Evolutionary conservation across 2,888 invertebrate genomes (phyloP).

Genomic region (Meandrusa payeni): DNA sequence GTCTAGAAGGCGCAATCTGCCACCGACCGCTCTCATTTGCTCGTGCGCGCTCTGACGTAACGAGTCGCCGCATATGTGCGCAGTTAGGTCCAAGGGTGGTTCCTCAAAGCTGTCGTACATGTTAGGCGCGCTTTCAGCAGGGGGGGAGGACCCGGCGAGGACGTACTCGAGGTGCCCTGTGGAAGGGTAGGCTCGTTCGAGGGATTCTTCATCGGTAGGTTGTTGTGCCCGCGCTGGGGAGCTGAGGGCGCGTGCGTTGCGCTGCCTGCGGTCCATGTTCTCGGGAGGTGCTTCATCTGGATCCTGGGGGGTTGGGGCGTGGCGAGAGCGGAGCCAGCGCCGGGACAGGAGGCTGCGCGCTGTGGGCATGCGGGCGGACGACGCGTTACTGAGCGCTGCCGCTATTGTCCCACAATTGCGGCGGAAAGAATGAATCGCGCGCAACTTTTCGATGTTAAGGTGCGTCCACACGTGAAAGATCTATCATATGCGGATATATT

Average conservation of each 20-base stretch:
- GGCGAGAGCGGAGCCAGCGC: conserved; percentile 63
- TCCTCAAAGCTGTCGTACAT: conserved; percentile 91
- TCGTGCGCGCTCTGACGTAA: conserved; percentile 87
- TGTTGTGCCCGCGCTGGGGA: conserved; percentile 42
- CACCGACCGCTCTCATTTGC: conserved; percentile 86
- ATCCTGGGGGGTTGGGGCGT: conserved; percentile 52
- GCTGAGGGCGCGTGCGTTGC: conserved; percentile 49
- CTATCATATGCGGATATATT: background rate
- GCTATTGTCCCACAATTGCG: conserved; percentile 62
- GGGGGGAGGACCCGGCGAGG: conserved; percentile 89
- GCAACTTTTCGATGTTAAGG: conserved; percentile 44
- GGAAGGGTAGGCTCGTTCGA: conserved; percentile 85
- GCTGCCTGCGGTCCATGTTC: conserved; percentile 54
- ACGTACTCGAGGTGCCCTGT: conserved; percentile 87
- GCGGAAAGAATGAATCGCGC: conserved; percentile 51
- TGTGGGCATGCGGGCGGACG: conserved; percentile 67
- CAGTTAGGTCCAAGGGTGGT: conserved; percentile 84
- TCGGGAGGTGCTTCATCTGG: conserved; percentile 45
- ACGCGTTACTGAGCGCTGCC: conserved; percentile 45
- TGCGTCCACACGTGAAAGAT: conserved; percentile 25
- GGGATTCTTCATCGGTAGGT: conserved; percentile 66
- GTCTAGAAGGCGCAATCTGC: conserved; percentile 84
- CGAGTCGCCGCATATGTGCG: conserved; percentile 87
- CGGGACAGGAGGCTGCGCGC: conserved; percentile 61
- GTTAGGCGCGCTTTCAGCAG: conserved; percentile 89